A percentile compares a stretch with the other conserved stretches of the same genome.
Conservation (phyloP, 2,113 vertebrate genomes). For the Asarcornis scutulata region DNA sequence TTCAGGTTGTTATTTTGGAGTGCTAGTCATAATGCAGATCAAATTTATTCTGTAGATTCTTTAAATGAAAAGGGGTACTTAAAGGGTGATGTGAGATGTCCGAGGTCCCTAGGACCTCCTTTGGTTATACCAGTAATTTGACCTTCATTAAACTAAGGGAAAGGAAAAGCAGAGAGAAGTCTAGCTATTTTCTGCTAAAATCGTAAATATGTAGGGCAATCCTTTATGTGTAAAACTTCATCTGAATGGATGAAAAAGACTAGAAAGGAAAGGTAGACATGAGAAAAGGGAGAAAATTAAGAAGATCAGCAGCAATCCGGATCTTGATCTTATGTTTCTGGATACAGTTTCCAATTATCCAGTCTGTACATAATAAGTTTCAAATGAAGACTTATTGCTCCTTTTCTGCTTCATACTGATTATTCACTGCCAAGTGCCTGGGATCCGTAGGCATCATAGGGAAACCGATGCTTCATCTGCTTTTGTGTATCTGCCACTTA, state of each 20-base stretch:
- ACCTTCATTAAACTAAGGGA: neutral
- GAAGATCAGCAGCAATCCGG: neutral
- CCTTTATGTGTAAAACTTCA: neutral
- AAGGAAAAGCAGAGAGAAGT: neutral
- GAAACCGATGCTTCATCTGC: neutral
- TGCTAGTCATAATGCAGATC: neutral
- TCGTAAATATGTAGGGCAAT: neutral
- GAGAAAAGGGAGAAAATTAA: neutral
- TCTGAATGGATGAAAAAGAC: neutral
- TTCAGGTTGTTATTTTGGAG: neutral
- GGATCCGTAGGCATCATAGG: neutral
- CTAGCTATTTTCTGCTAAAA: neutral
- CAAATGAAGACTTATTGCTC: neutral
- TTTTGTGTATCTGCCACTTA: neutral
- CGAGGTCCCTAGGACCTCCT: neutral
- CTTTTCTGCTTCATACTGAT: neutral
- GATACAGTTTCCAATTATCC: neutral
- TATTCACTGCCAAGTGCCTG: neutral
- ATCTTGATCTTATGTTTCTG: neutral
- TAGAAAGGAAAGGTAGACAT: neutral
- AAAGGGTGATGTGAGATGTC: neutral
- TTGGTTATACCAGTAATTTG: neutral
- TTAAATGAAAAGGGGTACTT: neutral
- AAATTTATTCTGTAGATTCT: neutral
- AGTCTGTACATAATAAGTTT: neutral